Conservation (phyloP, 1,140 invertebrate species). For the Drosophila lini region DNA sequence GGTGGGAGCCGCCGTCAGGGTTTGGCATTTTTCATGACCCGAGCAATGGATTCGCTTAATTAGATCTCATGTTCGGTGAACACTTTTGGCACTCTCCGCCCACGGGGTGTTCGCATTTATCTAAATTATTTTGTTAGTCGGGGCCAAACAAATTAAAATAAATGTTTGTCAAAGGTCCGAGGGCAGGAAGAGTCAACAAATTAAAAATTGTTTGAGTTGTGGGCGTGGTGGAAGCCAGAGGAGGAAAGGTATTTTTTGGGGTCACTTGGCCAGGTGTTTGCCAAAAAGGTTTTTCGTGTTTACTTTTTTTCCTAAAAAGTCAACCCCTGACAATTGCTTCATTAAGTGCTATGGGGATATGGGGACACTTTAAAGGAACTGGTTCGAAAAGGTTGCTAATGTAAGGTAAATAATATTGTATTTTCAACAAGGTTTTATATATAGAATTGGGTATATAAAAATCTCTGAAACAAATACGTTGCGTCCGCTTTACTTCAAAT, state of each 20-base stretch:
- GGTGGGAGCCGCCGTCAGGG: constrained; percentile 22
- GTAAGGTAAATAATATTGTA: constrained; percentile 1
- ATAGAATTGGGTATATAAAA: background rate
- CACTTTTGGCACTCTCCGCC: constrained; percentile 6
- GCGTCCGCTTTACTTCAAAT: too few species aligned
- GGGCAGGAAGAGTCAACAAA: constrained; percentile 63
- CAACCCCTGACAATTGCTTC: constrained; percentile 60
- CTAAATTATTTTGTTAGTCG: constrained; percentile 74
- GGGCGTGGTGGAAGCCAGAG: background rate
- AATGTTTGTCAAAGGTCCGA: constrained; percentile 58
- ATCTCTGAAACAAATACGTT: background rate
- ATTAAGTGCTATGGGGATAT: constrained; percentile 42
- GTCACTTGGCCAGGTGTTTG: constrained; percentile 56
- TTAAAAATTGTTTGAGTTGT: constrained; percentile 61
- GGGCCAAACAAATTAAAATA: constrained; percentile 73
- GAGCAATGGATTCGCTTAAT: constrained; percentile 52
- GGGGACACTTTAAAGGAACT: constrained; percentile 1
- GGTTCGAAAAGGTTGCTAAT: constrained; percentile 4
- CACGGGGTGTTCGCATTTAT: constrained; percentile 54
- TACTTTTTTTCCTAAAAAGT: constrained; percentile 26
- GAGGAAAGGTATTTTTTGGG: constrained; percentile 26
- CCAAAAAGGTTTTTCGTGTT: constrained; percentile 52
- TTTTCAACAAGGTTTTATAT: background rate
- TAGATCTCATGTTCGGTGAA: constrained; percentile 38
- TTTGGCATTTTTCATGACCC: constrained; percentile 31